phyloP scores from a whole-genome alignment of 2,113 vertebrate genomes.

The Prunella fulvescens region DNA sequence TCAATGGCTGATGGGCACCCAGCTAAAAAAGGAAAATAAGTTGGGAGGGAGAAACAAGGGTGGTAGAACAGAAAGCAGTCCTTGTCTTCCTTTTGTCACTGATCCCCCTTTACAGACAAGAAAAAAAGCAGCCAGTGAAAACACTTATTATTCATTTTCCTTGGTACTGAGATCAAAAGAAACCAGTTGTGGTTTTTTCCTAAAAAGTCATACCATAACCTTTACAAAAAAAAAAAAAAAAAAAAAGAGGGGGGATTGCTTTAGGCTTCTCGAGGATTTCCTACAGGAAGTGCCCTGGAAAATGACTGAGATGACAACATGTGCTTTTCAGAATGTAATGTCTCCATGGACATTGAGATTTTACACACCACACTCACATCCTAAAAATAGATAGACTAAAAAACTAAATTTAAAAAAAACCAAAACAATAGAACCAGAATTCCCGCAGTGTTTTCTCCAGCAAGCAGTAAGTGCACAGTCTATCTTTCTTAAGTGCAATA shows the following conservation, averaged over 20 bases:
- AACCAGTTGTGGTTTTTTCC: not conserved
- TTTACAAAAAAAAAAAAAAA: not conserved
- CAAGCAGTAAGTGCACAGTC: conserved; percentile 20
- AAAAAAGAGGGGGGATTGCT: not conserved
- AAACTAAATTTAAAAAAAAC: not conserved
- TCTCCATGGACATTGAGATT: not conserved
- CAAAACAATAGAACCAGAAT: not conserved
- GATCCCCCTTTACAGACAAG: not conserved
- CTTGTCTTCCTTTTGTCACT: not conserved
- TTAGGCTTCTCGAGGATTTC: not conserved
- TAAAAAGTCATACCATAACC: not conserved
- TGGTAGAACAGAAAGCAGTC: not conserved
- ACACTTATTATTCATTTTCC: not conserved
- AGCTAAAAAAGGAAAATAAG: not conserved
- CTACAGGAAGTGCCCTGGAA: not conserved
- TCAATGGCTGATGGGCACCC: not conserved
- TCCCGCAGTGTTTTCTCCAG: not conserved
- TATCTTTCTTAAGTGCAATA: conserved; percentile 47
- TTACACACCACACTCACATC: not conserved
- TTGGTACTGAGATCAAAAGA: not conserved
- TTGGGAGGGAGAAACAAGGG: not conserved
- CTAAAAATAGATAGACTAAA: not conserved
- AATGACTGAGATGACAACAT: not conserved
- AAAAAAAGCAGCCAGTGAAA: conserved; percentile 15
- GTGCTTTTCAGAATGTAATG: not conserved